Conservation (phyloP, 2,888 invertebrate species). For the Caenorhabditis angaria region DNA sequence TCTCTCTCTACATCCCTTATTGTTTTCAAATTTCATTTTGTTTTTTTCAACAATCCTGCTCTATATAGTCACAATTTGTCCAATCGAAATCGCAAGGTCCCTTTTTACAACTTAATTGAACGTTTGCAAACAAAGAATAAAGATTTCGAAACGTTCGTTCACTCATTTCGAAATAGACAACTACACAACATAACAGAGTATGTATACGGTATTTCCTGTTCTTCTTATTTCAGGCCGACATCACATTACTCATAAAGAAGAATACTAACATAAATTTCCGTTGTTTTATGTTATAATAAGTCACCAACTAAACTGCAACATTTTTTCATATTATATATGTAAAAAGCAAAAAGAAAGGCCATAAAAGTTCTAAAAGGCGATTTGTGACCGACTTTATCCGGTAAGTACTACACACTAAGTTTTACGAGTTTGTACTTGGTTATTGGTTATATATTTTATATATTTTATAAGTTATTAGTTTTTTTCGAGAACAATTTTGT, state of each 20-base stretch:
- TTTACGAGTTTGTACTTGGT: constrained; percentile 2
- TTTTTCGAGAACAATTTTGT: no score
- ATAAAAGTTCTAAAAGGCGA: not conserved
- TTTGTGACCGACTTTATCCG: constrained; percentile 1
- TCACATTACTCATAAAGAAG: constrained; percentile 2
- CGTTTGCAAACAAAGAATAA: constrained; percentile 2
- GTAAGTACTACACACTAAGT: constrained; percentile 1
- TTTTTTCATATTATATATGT: not conserved
- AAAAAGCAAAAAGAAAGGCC: not conserved
- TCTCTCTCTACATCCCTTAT: no score
- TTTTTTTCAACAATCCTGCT: no score
- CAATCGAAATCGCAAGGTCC: not conserved
- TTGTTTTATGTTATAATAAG: constrained; percentile 4
- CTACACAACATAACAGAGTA: not conserved
- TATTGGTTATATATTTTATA: no score
- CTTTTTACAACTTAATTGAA: not conserved
- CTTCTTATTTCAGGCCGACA: not conserved
- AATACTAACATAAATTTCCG: not conserved
- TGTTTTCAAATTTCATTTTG: no score
- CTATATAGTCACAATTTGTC: no score
- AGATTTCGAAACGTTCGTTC: not conserved
- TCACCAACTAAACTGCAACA: not conserved
- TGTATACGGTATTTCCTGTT: not conserved
- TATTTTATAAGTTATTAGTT: no score
- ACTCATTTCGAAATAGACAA: not conserved